phyloP scores from a whole-genome alignment of 1,140 invertebrate species.

The Dryas iulia region DNA sequence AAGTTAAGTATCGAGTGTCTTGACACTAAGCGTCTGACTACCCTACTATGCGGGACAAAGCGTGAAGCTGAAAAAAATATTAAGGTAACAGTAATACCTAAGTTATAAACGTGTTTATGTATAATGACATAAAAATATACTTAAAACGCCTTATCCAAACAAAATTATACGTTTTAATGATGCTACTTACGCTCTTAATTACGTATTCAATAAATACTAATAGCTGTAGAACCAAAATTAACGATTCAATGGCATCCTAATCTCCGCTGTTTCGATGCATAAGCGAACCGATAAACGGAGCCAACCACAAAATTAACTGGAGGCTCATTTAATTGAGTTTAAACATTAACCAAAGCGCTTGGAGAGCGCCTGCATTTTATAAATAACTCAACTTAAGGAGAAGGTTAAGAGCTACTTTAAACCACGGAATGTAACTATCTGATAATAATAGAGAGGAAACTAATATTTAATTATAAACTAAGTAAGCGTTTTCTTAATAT shows the following conservation, averaged over 20 bases:
- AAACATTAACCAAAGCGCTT: conserved; percentile 52
- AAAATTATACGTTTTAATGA: too few species aligned
- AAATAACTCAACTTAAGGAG: conserved; percentile 30
- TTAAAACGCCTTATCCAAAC: too few species aligned
- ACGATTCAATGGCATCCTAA: conserved; percentile 53
- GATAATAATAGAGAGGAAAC: not conserved
- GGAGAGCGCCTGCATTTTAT: conserved; percentile 41
- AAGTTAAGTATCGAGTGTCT: too few species aligned
- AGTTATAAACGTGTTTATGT: too few species aligned
- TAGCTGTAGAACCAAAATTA: conserved; percentile 20
- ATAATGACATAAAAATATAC: too few species aligned
- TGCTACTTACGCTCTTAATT: not conserved
- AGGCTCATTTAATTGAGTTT: conserved; percentile 54
- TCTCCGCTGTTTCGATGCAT: conserved; percentile 53
- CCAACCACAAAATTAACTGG: conserved; percentile 43
- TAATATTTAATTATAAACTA: not conserved
- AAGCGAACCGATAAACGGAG: conserved; percentile 60
- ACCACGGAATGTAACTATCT: not conserved
- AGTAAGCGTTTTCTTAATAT: not conserved
- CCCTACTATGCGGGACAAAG: too few species aligned
- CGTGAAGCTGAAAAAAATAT: too few species aligned
- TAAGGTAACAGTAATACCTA: too few species aligned
- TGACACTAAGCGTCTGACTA: too few species aligned
- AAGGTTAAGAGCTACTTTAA: not conserved
- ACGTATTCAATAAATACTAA: not conserved